Evolutionary conservation across 2,113 vertebrate genomes (phyloP).

Genomic region (Prochilodus magdalenae): DNA sequence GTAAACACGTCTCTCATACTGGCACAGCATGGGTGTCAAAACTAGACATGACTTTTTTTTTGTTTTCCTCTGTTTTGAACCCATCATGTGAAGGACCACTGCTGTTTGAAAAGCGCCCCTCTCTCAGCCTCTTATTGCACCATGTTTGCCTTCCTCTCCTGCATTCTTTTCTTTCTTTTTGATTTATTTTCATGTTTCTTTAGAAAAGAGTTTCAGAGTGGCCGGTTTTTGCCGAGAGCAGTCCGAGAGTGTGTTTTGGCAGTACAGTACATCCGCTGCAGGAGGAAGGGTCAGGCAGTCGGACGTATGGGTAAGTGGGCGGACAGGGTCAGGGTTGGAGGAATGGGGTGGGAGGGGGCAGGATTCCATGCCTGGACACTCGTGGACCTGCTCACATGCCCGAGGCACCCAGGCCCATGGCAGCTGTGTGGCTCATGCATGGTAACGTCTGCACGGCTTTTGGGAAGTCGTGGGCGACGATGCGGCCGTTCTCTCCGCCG

Average conservation of each 20-base stretch:
- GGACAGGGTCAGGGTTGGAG: slow-evolving; percentile 39
- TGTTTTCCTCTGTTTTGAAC: slow-evolving; percentile 53
- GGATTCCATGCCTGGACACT: not conserved
- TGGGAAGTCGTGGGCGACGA: slow-evolving; percentile 97
- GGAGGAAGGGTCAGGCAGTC: slow-evolving; percentile 2
- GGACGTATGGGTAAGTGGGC: slow-evolving; percentile 56
- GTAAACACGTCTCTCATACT: slow-evolving; percentile 73
- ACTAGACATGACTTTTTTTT: slow-evolving; percentile 61
- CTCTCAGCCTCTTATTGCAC: slow-evolving; percentile 77
- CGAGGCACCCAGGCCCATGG: slow-evolving; percentile 94
- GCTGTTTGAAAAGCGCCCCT: slow-evolving; percentile 62
- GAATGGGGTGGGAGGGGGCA: not conserved
- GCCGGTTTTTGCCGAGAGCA: slow-evolving; percentile 55
- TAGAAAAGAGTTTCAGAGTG: slow-evolving; percentile 66
- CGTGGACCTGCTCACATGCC: slow-evolving; percentile 84
- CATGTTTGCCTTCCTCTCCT: slow-evolving; percentile 51
- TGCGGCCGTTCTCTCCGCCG: slow-evolving; percentile 94
- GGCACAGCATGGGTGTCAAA: slow-evolving; percentile 71
- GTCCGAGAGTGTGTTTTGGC: slow-evolving; percentile 83
- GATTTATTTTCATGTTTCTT: slow-evolving; percentile 44
- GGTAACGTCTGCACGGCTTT: slow-evolving; percentile 97
- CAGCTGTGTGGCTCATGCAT: slow-evolving; percentile 97
- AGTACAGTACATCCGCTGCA: slow-evolving; percentile 76
- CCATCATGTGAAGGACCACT: slow-evolving; percentile 64
- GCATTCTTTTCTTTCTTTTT: slow-evolving; percentile 21